Percentiles rank a stretch among this genome's conserved stretches.
These are phyloP conservation scores for Pseudorhombus dupliciocellatus DNA, from an alignment of 2,113 vertebrate species.

Conservation along the genomic window DNA sequence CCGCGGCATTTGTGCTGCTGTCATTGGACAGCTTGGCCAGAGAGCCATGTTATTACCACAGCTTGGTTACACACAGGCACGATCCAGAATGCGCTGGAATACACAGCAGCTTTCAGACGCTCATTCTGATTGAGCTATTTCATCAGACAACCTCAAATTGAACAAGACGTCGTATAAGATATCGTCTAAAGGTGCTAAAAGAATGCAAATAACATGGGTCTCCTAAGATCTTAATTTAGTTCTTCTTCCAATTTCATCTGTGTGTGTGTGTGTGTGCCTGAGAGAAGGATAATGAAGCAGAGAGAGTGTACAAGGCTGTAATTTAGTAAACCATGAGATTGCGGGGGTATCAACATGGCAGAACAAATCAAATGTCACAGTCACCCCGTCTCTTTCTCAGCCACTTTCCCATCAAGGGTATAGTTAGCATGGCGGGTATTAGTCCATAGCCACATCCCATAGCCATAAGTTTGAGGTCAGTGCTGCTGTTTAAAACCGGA, in stretches of 20 bases:
- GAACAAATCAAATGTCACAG: slow-evolving; percentile 71
- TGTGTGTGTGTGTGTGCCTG: slow-evolving; percentile 28
- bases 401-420: slow-evolving; percentile 65
- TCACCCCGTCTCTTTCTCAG: slow-evolving; percentile 45
- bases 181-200: slow-evolving; percentile 13
- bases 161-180: slow-evolving; percentile 8
- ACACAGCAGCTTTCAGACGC: slow-evolving; percentile 7
- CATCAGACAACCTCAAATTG: slow-evolving; percentile 6
- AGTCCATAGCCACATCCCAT: slow-evolving; percentile 54
- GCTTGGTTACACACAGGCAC: slow-evolving; percentile 36
- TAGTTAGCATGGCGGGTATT: slow-evolving; percentile 55
- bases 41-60: slow-evolving; percentile 46
- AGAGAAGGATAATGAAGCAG: slow-evolving; percentile 46
- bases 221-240: not conserved
- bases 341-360: slow-evolving; percentile 57
- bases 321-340: slow-evolving; percentile 65
- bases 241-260: slow-evolving; percentile 12
- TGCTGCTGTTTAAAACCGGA: slow-evolving; percentile 58
- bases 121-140: slow-evolving; percentile 17
- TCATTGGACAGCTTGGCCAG: slow-evolving; percentile 52
- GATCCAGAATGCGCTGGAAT: slow-evolving; percentile 28
- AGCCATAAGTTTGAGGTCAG: slow-evolving; percentile 70
- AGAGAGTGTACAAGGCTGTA: slow-evolving; percentile 40
- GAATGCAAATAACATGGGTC: not conserved
- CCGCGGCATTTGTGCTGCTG: slow-evolving; percentile 44